Base-by-base conservation (phyloP, 2,113 vertebrate genomes). In the Urocynchramus pylzowi region DNA sequence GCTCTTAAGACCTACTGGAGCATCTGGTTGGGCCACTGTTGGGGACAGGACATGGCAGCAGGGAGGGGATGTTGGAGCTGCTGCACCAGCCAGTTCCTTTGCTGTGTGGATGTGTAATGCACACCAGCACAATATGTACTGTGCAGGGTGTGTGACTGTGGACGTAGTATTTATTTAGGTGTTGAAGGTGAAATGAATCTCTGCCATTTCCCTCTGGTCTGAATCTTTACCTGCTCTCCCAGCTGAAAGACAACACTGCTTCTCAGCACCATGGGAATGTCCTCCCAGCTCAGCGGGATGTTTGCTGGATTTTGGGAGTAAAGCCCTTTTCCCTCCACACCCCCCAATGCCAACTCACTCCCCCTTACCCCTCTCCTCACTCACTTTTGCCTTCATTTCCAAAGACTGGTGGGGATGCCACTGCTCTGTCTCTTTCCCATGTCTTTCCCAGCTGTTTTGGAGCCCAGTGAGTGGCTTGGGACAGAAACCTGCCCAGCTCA, bases 151-250 rank as follows among this genome's bases (percentile, higher is more conserved):
- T 60, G 49, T 41, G 65, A 20, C 65, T 61, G 11, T 20, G 68
- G 59, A 10, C 42, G 28, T 12, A 26, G 33, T 73, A 47, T 94
- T 90, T 93, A 76, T 82, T 87, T 93, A 95, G 75, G 91, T 91
- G 92, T 26, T 83, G 84, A 92, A 92, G 78, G 91, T 81, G 91
- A 92, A 96, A 97, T 52, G 18, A 90, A 89, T 87, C 76, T 68
- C 49, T 56, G 54, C 26, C 2, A 1, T 69, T 94, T 92, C 84
- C 75, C 91, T 84, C 77, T 60, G 44, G 63, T 71, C 70, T 79
- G 65, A 84, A 65, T 33, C 70, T 59, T 94, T 87, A 70, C 88
- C 70, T 65, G 60, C 57, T 88, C 16, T 30, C 33, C 10, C 41
- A 61, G 65, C 70, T 92, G 78, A 90, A 92, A 94, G 78, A 33